Percentiles rank a stretch among this genome's conserved stretches.
Evolutionary conservation across 2,113 vertebrate species (phyloP).

Genomic region (Okapia johnstoni): DNA sequence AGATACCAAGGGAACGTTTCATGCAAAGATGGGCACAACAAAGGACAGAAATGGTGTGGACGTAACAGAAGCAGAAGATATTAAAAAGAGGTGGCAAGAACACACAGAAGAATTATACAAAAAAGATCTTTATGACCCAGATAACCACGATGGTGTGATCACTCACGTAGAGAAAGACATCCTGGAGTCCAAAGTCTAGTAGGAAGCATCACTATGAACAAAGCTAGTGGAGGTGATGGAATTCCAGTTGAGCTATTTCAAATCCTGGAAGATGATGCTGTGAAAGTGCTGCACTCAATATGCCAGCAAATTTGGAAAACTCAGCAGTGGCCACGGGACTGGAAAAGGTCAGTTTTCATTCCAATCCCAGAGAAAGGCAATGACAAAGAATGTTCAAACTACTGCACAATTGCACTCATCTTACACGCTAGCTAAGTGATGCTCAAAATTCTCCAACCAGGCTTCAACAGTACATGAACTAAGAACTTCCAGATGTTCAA

Average conservation of each 20-base stretch:
- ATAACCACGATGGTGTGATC: neutral
- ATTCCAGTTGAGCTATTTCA: neutral
- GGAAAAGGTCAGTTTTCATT: neutral
- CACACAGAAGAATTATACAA: neutral
- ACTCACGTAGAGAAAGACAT: neutral
- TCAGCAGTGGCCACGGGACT: neutral
- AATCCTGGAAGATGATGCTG: neutral
- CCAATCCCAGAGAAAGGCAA: neutral
- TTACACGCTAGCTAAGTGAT: neutral
- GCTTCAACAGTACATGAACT: neutral
- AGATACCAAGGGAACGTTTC: neutral
- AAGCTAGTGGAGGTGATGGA: neutral
- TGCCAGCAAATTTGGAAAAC: neutral
- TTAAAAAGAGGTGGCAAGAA: neutral
- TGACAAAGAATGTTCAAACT: neutral
- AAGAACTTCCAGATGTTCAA: neutral
- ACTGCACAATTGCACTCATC: neutral
- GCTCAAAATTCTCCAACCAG: neutral
- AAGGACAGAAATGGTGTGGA: neutral
- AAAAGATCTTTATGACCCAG: neutral
- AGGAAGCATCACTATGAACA: neutral
- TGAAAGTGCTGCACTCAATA: neutral
- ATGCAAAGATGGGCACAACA: neutral
- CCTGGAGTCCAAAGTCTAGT: neutral
- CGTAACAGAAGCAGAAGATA: neutral